Evolutionary conservation across 2,113 vertebrate species (phyloP).

Genomic region (Fulmarus glacialis): DNA sequence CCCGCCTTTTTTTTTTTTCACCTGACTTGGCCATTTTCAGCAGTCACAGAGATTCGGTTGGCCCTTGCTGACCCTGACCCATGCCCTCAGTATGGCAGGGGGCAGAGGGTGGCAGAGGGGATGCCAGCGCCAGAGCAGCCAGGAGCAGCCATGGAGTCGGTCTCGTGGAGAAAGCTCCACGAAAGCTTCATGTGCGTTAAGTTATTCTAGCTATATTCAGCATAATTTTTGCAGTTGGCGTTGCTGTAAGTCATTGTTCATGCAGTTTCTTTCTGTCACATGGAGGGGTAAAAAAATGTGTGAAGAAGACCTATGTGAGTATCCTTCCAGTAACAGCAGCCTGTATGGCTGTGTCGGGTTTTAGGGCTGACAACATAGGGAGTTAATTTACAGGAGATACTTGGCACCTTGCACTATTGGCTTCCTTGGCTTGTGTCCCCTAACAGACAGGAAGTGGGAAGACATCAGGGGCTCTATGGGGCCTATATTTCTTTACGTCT

Average conservation of each 20-base stretch:
- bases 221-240: not conserved
- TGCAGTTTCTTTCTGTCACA: not conserved
- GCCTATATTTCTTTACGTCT: not conserved
- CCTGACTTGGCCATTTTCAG: not conserved
- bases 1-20: not conserved
- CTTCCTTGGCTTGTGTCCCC: not conserved
- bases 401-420: not conserved
- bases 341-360: not conserved
- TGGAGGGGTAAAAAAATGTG: not conserved
- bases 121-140: not conserved
- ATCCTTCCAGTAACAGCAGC: not conserved
- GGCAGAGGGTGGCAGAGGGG: not conserved
- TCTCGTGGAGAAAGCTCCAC: not conserved
- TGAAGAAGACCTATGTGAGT: not conserved
- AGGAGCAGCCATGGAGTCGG: not conserved
- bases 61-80: not conserved
- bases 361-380: not conserved
- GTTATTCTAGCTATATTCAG: not conserved
- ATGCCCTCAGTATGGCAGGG: not conserved
- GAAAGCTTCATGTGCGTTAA: accelerated
- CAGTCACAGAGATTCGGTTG: not conserved
- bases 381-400: not conserved
- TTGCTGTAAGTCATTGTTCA: not conserved
- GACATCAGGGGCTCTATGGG: not conserved
- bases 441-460: not conserved